Evolutionary conservation across 2,113 vertebrate genomes (phyloP), one percentile per base, ranked within the genome.

Genomic region (Chauna torquata): DNA sequence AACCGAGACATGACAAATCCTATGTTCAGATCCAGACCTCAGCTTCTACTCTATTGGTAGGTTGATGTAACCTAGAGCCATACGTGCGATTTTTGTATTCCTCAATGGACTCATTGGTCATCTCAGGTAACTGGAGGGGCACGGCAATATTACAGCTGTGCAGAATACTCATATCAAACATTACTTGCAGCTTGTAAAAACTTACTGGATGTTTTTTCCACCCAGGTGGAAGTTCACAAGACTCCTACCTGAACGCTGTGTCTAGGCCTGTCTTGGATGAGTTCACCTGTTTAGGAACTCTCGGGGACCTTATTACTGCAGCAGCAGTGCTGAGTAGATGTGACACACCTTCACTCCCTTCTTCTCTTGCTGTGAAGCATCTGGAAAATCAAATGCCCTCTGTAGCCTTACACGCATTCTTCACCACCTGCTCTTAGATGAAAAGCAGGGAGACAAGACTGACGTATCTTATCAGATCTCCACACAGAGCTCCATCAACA

Each of bases 401-500:
- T 32, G 19, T 50, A 71, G 50, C n/a, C 80, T 75, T n/a, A 50
- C 13, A 75, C 78, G 59, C 27, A 54, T 25, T 66, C 89, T 85
- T 79, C 42, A 77, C 25, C 57, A 64, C 70, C 18, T 14, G 47
- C 70, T 72, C 83, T 76, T 86, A 84, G 80, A 88, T 71, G 15
- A 65, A 86, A 87, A 92, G 61, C 80, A 75, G 61, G 10, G 69
- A 95, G 81, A 82, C 36, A 65, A 34, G 57, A 85, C 69, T 45
- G 71, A 28, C 54, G 10, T 94, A 94, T 95, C 96, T 96, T 96
- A 96, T 93, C 96, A 86, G 77, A 4, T 85, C 58, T 85, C 70
- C 30, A 49, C 79, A 72, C 34, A 93, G 57, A 87, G 54, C 20
- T 91, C 82, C 66, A 82, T 87, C 94, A 91, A 4, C 93, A 38